Evolutionary conservation across 2,797 vertebrate species (phyloP), one percentile per base, ranked within the genome.

Genomic region (Chaenodraco wilsoni): DNA sequence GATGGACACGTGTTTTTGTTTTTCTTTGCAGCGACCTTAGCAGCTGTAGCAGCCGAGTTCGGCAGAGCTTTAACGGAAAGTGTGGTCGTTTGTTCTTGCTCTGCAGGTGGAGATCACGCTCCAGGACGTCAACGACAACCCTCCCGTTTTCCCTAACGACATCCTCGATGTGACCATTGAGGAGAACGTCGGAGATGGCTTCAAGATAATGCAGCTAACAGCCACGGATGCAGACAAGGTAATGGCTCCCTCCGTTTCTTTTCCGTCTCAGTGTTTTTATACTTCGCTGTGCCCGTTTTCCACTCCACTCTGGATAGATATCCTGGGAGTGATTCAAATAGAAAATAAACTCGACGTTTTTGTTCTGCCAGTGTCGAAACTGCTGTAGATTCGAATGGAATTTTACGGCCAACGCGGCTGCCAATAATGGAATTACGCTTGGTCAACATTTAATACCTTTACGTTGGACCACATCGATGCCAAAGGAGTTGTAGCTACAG

Each of bases 101-200:
- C 65, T 71, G 51, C 90, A 99, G 98, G 98, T 99, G 83, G 98
- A 99, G 94, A 97, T 99, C 94, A 98, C 97, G 0, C 96, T 99
- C 76, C 97, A 99, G 87, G 98, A 99, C 82, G 94, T 99, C 88
- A 99, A 99, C 21, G 98, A 99, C 95, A 99, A 99, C 88, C 96
- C 98, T 0, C 98, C 98, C 3, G 87, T 99, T 40, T 99, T 99
- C 92, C 97, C 97, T 66, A 97, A 96, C 7, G 97, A 99, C 75
- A 95, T 94, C 72, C 95, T 99, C 3, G 98, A 99, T 65, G 94
- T 99, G 83, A 96, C 95, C 0, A 96, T 99, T 7, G 96, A 99
- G 91, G 98, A 99, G 92, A 99, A 99, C 75, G 93, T 96, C 6
- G 96, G 96, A 0, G 97, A 98, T 58, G 97, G 98, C 69, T 96